phyloP scores from a whole-genome alignment of 2,797 vertebrate genomes.

The Poecilia velifera region DNA sequence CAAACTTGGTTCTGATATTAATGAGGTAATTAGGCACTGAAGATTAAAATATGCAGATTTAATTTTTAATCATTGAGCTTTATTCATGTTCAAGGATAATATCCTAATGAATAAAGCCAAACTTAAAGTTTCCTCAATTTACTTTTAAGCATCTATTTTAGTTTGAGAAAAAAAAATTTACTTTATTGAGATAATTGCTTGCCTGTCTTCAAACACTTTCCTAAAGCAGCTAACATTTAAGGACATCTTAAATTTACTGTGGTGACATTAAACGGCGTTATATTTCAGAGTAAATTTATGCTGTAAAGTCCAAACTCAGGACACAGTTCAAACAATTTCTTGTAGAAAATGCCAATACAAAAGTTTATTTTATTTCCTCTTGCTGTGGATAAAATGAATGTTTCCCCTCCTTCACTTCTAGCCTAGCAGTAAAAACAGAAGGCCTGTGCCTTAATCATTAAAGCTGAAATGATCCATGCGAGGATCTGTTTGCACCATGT shows the following conservation, averaged over 20 bases:
- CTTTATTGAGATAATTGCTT: background rate
- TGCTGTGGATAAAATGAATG: background rate
- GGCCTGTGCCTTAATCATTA: background rate
- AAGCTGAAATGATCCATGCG: background rate
- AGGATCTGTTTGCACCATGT: background rate
- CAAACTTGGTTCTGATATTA: constrained; percentile 11
- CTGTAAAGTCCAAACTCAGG: background rate
- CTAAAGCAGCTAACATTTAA: background rate
- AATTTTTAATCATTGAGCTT: background rate
- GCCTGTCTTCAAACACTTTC: background rate
- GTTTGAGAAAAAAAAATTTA: background rate
- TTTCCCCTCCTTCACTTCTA: background rate
- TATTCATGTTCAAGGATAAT: background rate
- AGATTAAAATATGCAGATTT: background rate
- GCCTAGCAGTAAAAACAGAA: background rate
- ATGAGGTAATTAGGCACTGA: background rate
- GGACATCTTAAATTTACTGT: background rate
- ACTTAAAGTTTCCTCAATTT: background rate
- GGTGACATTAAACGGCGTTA: background rate
- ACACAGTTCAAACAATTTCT: background rate
- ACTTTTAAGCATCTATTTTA: background rate
- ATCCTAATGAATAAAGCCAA: background rate
- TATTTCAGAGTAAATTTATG: background rate
- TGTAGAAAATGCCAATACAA: background rate
- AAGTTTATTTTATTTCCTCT: background rate